phyloP scores from a whole-genome alignment of 2,888 invertebrate genomes.

The Diarsia rubi region DNA sequence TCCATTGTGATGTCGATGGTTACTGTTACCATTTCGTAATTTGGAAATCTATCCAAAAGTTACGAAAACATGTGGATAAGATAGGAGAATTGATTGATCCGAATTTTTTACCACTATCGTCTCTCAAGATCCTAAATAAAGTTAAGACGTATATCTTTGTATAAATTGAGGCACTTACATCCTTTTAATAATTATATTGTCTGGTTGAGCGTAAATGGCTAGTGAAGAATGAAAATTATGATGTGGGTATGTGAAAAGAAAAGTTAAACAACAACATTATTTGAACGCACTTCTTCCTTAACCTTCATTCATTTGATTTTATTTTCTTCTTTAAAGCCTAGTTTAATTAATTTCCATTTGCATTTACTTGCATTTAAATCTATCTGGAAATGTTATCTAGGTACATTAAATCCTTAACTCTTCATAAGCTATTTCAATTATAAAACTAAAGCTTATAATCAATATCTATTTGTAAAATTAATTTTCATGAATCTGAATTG shows the following conservation, averaged over 20 bases:
- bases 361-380: conserved; percentile 55
- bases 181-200: conserved; percentile 26
- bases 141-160: conserved; percentile 31
- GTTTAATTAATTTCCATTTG: conserved; percentile 8
- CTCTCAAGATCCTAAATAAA: conserved; percentile 27
- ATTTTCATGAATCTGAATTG: conserved; percentile 1
- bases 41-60: background rate
- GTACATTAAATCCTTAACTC: background rate
- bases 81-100: background rate
- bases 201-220: conserved; percentile 37
- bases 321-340: background rate
- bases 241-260: conserved; percentile 35
- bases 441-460: background rate
- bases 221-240: conserved; percentile 21
- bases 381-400: background rate
- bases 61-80: background rate
- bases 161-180: conserved; percentile 45
- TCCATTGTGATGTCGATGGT: background rate
- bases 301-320: conserved; percentile 15
- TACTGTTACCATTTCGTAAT: background rate
- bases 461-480: background rate
- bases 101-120: conserved; percentile 1
- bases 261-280: conserved; percentile 11
- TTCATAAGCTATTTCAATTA: background rate
- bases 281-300: conserved; percentile 26